Conservation (phyloP, 2,113 vertebrate species). For the Tachycineta bicolor region DNA sequence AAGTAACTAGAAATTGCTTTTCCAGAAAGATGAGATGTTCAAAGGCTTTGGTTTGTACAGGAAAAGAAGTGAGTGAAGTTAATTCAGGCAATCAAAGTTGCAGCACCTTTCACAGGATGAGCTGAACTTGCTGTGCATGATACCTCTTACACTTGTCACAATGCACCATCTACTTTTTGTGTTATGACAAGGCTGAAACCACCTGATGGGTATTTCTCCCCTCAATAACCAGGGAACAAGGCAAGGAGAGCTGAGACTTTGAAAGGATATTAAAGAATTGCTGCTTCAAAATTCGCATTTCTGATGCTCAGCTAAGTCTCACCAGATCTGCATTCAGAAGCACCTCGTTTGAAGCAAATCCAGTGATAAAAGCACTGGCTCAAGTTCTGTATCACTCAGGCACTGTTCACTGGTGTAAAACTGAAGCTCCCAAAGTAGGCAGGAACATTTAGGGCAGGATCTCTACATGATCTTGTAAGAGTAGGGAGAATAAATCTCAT, state of each 20-base stretch:
- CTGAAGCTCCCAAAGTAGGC: neutral
- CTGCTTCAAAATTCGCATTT: neutral
- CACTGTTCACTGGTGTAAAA: neutral
- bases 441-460: neutral
- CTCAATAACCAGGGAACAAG: neutral
- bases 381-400: neutral
- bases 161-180: neutral
- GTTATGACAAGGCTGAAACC: neutral
- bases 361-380: neutral
- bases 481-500: neutral
- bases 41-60: neutral
- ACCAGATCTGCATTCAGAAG: neutral
- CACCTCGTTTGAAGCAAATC: neutral
- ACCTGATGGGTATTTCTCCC: neutral
- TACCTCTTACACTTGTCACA: neutral
- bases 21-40: neutral
- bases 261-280: neutral
- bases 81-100: neutral
- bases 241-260: neutral
- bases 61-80: neutral
- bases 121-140: neutral
- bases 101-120: neutral
- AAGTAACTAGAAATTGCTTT: neutral
- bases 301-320: neutral
- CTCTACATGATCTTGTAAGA: neutral